Evolutionary conservation across 1,140 invertebrate species (phyloP).

Genomic region (Euura saliciscinereae): DNA sequence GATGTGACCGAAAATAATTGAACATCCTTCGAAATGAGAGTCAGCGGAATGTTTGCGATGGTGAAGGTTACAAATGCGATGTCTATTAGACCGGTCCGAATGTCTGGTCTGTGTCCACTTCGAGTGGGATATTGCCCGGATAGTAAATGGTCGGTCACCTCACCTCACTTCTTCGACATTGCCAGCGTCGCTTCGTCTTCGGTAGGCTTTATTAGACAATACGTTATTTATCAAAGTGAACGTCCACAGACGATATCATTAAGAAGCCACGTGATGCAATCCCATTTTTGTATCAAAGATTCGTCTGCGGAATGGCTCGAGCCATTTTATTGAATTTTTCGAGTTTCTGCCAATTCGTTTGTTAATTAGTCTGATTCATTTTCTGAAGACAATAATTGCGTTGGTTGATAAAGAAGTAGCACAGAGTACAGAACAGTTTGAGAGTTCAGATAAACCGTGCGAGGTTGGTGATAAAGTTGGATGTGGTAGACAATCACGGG

Average conservation of each 20-base stretch:
- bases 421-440: too few species aligned
- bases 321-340: too few species aligned
- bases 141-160: slow-evolving; percentile 13
- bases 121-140: slow-evolving; percentile 15
- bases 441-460: too few species aligned
- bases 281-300: too few species aligned
- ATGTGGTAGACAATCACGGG: not conserved
- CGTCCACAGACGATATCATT: not conserved
- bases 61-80: slow-evolving; percentile 11
- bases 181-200: slow-evolving; percentile 17
- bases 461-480: not conserved
- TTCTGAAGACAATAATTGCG: too few species aligned
- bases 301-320: too few species aligned
- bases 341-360: too few species aligned
- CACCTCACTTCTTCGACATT: not conserved
- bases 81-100: slow-evolving; percentile 12
- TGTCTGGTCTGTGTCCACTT: slow-evolving; percentile 11
- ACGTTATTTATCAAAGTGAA: slow-evolving; percentile 15
- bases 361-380: too few species aligned
- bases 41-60: slow-evolving; percentile 2
- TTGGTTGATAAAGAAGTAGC: too few species aligned
- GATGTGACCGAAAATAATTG: not conserved
- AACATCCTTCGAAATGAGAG: slow-evolving; percentile 2
- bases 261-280: not conserved
- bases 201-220: slow-evolving; percentile 18